These are phyloP conservation scores for Scolopax mira DNA, from an alignment of 2,113 vertebrate species.

Conservation along the genomic window DNA sequence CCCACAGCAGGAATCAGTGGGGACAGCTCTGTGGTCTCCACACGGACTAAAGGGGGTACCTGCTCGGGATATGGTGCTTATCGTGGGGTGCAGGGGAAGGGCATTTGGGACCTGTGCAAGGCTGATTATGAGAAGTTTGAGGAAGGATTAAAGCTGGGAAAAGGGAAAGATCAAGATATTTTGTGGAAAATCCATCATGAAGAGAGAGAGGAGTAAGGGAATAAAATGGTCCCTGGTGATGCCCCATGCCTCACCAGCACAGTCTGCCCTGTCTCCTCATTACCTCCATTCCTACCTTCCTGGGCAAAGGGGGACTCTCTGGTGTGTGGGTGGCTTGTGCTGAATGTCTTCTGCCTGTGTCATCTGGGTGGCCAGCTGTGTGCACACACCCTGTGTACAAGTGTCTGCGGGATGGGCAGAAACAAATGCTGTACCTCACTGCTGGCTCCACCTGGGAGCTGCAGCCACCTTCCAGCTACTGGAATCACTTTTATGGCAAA, in stretches of 20 bases:
- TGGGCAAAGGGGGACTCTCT: neutral
- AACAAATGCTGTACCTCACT: neutral
- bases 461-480: neutral
- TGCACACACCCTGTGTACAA: neutral
- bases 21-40: neutral
- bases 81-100: accelerated
- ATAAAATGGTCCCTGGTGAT: neutral
- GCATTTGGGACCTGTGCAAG: too few relatives aligned
- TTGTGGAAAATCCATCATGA: neutral
- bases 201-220: neutral
- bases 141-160: neutral
- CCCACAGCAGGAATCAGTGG: neutral
- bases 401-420: neutral
- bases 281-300: neutral
- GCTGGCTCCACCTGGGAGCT: too few relatives aligned
- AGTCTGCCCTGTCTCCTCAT: neutral
- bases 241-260: neutral
- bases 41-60: too few relatives aligned
- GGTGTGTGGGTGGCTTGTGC: neutral
- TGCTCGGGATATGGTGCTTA: accelerated
- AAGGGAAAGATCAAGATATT: neutral
- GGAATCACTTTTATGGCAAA: neutral
- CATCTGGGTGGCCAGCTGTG: neutral
- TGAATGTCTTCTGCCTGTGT: neutral
- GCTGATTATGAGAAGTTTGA: neutral